phyloP scores from a whole-genome alignment of 2,888 invertebrate species.

The Ormyrus rosae region DNA sequence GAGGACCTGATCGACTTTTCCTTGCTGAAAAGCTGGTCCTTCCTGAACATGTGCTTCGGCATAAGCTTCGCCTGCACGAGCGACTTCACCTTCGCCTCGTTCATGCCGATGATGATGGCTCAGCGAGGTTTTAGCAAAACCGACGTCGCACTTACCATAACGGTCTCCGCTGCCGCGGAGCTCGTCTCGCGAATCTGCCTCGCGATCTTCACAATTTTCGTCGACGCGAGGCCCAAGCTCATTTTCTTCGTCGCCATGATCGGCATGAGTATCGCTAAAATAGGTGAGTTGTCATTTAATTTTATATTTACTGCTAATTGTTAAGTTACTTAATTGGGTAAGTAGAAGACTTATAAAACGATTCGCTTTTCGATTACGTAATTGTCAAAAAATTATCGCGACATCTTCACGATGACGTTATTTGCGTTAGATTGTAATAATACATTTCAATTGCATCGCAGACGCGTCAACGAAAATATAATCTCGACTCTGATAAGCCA shows the following conservation, averaged over 20 bases:
- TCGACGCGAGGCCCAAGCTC: slow-evolving; percentile 80
- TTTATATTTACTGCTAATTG: too few species aligned
- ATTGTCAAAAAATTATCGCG: too few species aligned
- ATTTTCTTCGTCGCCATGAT: slow-evolving; percentile 82
- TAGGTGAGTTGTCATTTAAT: slow-evolving; percentile 77
- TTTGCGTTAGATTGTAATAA: too few species aligned
- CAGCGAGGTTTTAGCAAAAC: slow-evolving; percentile 79
- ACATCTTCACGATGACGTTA: too few species aligned
- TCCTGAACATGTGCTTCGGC: slow-evolving; percentile 83
- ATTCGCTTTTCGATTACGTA: too few species aligned
- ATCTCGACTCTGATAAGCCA: too few species aligned
- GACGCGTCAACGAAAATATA: too few species aligned
- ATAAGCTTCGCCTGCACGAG: slow-evolving; percentile 83
- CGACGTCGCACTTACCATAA: slow-evolving; percentile 83
- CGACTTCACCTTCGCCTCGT: slow-evolving; percentile 83
- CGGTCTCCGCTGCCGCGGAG: slow-evolving; percentile 84
- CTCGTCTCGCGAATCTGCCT: slow-evolving; percentile 81
- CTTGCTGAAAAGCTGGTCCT: slow-evolving; percentile 69
- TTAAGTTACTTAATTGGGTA: too few species aligned
- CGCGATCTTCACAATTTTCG: slow-evolving; percentile 80
- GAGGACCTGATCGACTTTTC: slow-evolving; percentile 69
- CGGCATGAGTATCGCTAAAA: slow-evolving; percentile 82
- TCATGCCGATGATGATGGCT: slow-evolving; percentile 82
- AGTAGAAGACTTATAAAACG: too few species aligned
- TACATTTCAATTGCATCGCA: too few species aligned